A percentile compares a stretch with the other conserved stretches of the same genome.
These are phyloP conservation scores for Hyaena hyaena DNA, from an alignment of 2,113 vertebrate species.

Conservation along the genomic window DNA sequence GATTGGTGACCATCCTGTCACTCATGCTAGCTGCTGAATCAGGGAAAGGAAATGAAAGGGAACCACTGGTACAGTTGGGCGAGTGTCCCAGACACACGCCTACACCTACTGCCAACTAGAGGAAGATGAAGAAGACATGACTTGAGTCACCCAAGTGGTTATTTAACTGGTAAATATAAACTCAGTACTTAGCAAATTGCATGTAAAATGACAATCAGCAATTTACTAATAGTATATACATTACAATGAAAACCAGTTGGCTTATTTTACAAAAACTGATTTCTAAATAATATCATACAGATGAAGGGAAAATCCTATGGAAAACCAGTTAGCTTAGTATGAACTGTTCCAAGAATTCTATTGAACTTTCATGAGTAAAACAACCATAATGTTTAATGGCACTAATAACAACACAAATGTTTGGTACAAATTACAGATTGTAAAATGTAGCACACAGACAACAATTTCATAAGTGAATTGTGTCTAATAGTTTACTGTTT, in stretches of 20 bases:
- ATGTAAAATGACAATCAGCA: background rate
- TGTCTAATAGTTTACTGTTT: conserved; percentile 35
- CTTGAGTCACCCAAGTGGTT: conserved; percentile 20
- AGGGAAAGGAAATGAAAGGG: conserved; percentile 55
- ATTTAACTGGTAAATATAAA: conserved; percentile 59
- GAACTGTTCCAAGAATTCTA: background rate
- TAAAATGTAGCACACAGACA: background rate
- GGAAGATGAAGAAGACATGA: background rate
- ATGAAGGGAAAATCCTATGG: conserved; percentile 24
- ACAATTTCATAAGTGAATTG: conserved; percentile 49
- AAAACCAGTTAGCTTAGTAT: conserved; percentile 11
- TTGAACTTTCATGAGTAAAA: conserved; percentile 45
- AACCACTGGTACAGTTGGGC: background rate
- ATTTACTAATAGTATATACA: background rate
- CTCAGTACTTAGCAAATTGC: background rate
- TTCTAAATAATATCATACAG: conserved; percentile 39
- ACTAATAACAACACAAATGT: conserved; percentile 70
- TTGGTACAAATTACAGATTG: conserved; percentile 65
- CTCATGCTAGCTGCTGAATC: conserved; percentile 70
- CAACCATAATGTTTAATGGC: background rate
- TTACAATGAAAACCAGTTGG: background rate
- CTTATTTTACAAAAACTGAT: conserved; percentile 54
- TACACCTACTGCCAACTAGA: conserved; percentile 45
- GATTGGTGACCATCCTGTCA: background rate
- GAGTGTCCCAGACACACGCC: background rate